Conservation (phyloP, 1,140 invertebrate genomes). For the Anastatus disparis region DNA sequence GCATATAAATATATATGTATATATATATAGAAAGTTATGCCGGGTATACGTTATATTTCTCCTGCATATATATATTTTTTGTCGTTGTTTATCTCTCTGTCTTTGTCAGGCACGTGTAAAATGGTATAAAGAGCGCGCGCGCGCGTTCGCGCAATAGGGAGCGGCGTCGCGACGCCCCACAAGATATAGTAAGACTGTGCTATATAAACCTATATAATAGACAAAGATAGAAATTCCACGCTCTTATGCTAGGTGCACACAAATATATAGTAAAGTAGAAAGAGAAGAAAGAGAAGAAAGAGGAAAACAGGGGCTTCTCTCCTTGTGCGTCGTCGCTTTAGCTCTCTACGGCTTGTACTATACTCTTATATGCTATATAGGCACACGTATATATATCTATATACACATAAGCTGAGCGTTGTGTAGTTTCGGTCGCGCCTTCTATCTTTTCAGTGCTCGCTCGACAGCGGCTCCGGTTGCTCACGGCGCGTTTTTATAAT, state of each 20-base stretch:
- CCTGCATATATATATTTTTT: too few relatives aligned
- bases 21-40: too few relatives aligned
- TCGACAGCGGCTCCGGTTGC: constrained; percentile 60
- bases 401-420: too few relatives aligned
- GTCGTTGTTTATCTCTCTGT: too few relatives aligned
- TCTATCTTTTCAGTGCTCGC: constrained; percentile 64
- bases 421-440: constrained; percentile 53
- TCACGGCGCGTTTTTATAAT: neutral
- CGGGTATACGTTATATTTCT: too few relatives aligned
- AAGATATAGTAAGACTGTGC: neutral
- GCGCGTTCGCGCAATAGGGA: neutral
- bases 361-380: too few relatives aligned
- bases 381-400: too few relatives aligned
- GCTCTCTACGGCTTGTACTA: too few relatives aligned
- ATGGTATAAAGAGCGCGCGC: too few relatives aligned
- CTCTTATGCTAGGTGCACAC: neutral
- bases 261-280: neutral
- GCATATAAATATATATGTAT: too few relatives aligned
- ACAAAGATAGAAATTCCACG: constrained; percentile 25
- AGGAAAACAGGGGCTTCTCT: constrained; percentile 7
- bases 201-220: too few relatives aligned
- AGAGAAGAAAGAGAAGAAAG: neutral
- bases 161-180: constrained; percentile 31
- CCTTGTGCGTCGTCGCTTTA: constrained; percentile 30
- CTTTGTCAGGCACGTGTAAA: constrained; percentile 11